Conservation (phyloP, 2,888 invertebrate species). For the Phorcus lineatus region DNA sequence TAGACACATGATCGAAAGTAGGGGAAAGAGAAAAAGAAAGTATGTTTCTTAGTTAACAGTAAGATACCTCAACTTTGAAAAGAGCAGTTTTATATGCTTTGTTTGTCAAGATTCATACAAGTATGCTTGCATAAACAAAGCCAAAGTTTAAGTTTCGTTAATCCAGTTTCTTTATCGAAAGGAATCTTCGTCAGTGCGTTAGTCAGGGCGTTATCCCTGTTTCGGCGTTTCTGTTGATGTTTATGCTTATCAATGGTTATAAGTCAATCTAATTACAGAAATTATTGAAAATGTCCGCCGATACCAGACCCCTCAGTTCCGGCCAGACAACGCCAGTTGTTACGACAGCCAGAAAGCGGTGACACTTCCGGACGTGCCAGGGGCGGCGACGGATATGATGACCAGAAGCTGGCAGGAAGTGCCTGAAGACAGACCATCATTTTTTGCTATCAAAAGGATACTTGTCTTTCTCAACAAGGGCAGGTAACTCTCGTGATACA, state of each 20-base stretch:
- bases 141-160: no score
- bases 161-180: no score
- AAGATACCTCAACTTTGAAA: no score
- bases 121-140: no score
- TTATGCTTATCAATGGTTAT: not conserved
- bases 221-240: not conserved
- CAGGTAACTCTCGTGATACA: slow-evolving; percentile 30
- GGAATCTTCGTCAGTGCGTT: no score
- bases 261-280: slow-evolving; percentile 36
- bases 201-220: no score
- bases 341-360: not conserved
- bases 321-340: slow-evolving; percentile 37
- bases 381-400: slow-evolving; percentile 41
- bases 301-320: slow-evolving; percentile 44
- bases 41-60: no score
- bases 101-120: no score
- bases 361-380: slow-evolving; percentile 10
- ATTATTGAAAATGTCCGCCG: slow-evolving; percentile 43
- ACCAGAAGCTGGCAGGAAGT: slow-evolving; percentile 54
- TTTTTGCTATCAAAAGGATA: slow-evolving; percentile 42
- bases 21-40: no score
- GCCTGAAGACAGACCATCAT: slow-evolving; percentile 49
- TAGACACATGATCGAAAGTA: no score
- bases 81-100: no score
- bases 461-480: slow-evolving; percentile 32